Conservation (phyloP, 2,888 invertebrate species). For the Notodromas monacha region DNA sequence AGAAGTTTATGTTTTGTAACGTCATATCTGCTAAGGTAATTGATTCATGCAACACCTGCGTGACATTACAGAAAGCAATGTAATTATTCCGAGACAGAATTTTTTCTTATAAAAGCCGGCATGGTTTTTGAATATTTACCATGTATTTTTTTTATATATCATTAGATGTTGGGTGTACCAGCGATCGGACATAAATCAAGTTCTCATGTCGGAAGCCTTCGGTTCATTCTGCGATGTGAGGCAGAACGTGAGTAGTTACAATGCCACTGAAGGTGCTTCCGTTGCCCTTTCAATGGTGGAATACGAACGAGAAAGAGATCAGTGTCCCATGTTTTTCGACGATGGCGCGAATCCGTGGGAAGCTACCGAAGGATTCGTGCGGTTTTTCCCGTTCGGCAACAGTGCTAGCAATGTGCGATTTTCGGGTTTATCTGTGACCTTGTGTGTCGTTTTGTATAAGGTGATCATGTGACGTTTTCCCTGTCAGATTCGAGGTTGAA, state of each 20-base stretch:
- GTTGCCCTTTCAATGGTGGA: conserved; percentile 52
- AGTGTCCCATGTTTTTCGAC: conserved; percentile 89
- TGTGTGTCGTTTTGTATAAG: too few species aligned
- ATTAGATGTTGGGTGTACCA: conserved; percentile 42
- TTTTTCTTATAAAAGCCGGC: background rate
- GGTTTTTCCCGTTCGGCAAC: conserved; percentile 8
- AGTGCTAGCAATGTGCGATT: too few species aligned
- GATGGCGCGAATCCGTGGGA: conserved; percentile 50
- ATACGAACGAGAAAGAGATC: conserved; percentile 69
- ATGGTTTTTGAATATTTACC: conserved; percentile 2
- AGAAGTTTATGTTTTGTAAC: too few species aligned
- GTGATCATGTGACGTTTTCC: too few species aligned
- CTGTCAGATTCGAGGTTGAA: too few species aligned
- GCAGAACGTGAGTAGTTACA: conserved; percentile 62
- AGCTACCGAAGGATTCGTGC: conserved; percentile 6
- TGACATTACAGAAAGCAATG: too few species aligned
- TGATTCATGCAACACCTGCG: too few species aligned
- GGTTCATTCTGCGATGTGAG: conserved; percentile 63
- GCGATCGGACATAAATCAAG: conserved; percentile 58
- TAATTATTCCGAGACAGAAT: background rate
- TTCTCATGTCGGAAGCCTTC: conserved; percentile 49
- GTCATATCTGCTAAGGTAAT: too few species aligned
- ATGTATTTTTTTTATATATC: conserved; percentile 8
- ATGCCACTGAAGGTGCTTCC: conserved; percentile 64
- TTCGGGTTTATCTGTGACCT: too few species aligned